Conservation (phyloP, 2,888 invertebrate species). For the Netelia melanura region DNA sequence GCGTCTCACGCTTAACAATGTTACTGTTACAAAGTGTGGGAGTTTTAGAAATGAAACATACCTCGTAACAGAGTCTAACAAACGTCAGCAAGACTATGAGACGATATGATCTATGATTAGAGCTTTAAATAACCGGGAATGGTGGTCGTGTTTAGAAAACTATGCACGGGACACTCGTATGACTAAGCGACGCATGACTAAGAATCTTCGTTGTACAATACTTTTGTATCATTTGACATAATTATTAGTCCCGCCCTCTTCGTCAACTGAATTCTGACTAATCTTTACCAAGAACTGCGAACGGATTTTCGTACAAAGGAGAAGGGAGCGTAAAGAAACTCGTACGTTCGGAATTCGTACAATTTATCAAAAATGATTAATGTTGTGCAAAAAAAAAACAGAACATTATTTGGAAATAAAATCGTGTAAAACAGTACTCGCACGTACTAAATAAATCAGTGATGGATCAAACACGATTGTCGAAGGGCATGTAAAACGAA, state of each 20-base stretch:
- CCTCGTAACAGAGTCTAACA: slow-evolving; percentile 12
- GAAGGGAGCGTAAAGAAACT: neutral
- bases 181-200: slow-evolving; percentile 53
- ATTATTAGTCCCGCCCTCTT: slow-evolving; percentile 28
- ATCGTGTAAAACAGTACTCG: neutral
- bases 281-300: slow-evolving; percentile 22
- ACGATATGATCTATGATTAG: slow-evolving; percentile 42
- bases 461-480: slow-evolving; percentile 63
- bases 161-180: slow-evolving; percentile 34
- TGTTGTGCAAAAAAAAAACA: too few relatives aligned
- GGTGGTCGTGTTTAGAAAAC: slow-evolving; percentile 38
- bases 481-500: slow-evolving; percentile 62
- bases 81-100: slow-evolving; percentile 38
- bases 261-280: slow-evolving; percentile 44
- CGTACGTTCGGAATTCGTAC: neutral
- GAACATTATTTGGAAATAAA: neutral
- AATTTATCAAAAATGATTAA: too few relatives aligned
- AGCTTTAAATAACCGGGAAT: slow-evolving; percentile 31
- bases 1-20: neutral
- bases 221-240: slow-evolving; percentile 29
- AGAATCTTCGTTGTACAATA: slow-evolving; percentile 15
- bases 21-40: neutral
- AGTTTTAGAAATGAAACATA: slow-evolving; percentile 18
- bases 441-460: slow-evolving; percentile 55
- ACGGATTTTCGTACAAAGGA: slow-evolving; percentile 6